phyloP scores from a whole-genome alignment of 2,888 invertebrate species.

The Oasisia sp. region DNA sequence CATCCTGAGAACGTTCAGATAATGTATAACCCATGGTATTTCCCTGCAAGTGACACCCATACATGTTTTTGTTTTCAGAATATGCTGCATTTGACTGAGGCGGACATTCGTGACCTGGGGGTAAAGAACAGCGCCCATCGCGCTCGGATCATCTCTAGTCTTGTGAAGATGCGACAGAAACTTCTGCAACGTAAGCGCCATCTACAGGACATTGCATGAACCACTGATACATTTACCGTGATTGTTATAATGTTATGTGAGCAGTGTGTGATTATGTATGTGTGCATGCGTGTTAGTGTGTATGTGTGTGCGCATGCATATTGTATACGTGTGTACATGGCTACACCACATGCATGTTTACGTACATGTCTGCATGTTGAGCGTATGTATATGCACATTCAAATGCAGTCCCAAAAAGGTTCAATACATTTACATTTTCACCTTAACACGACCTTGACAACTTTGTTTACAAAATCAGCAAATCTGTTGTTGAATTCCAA shows the following conservation, averaged over 20 bases:
- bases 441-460: too few relatives aligned
- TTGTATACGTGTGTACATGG: too few relatives aligned
- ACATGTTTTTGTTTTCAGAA: slow-evolving; percentile 64
- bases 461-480: too few relatives aligned
- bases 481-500: too few relatives aligned
- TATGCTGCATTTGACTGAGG: slow-evolving; percentile 71
- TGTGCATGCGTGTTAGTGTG: too few relatives aligned
- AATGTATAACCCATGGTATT: neutral
- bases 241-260: neutral
- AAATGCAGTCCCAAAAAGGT: too few relatives aligned
- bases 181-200: slow-evolving; percentile 63
- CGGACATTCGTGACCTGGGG: slow-evolving; percentile 73
- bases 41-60: neutral
- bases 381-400: too few relatives aligned
- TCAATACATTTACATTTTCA: too few relatives aligned
- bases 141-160: slow-evolving; percentile 74
- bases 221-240: neutral
- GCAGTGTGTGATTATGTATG: neutral
- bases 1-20: too few relatives aligned
- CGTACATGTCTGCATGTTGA: too few relatives aligned
- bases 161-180: slow-evolving; percentile 74
- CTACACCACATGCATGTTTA: too few relatives aligned
- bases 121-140: slow-evolving; percentile 75
- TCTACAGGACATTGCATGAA: neutral
- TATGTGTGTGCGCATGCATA: too few relatives aligned